Conservation (phyloP, 1,140 invertebrate genomes). For the Metopolophium dirhodum region DNA sequence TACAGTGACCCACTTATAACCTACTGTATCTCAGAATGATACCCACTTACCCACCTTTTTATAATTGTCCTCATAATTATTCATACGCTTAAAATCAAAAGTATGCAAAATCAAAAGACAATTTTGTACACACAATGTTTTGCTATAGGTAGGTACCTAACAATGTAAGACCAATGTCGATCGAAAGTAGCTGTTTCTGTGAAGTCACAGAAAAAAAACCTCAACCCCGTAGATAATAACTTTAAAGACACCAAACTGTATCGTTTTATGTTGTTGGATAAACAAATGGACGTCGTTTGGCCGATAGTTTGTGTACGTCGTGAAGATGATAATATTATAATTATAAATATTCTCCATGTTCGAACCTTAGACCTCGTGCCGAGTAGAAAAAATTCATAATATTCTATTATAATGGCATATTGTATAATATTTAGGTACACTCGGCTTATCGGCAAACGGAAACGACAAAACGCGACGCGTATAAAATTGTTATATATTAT, state of each 20-base stretch:
- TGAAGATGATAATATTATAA: not conserved
- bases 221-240: not conserved
- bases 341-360: not conserved
- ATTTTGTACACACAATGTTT: not conserved
- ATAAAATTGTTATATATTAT: not conserved
- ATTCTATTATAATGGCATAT: not conserved
- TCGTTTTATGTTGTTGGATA: not conserved
- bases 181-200: not conserved
- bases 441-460: not conserved
- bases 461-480: not conserved
- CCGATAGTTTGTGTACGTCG: not conserved
- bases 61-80: no score
- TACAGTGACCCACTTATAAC: no score
- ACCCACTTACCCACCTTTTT: no score
- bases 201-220: not conserved
- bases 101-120: not conserved
- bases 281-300: not conserved
- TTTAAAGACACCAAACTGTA: not conserved
- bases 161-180: not conserved
- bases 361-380: not conserved
- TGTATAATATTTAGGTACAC: not conserved
- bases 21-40: no score
- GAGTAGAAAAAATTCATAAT: not conserved
- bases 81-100: no score
- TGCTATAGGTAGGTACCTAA: not conserved